Evolutionary conservation across 2,888 invertebrate species (phyloP).

Genomic region (Drosophila emarginata): DNA sequence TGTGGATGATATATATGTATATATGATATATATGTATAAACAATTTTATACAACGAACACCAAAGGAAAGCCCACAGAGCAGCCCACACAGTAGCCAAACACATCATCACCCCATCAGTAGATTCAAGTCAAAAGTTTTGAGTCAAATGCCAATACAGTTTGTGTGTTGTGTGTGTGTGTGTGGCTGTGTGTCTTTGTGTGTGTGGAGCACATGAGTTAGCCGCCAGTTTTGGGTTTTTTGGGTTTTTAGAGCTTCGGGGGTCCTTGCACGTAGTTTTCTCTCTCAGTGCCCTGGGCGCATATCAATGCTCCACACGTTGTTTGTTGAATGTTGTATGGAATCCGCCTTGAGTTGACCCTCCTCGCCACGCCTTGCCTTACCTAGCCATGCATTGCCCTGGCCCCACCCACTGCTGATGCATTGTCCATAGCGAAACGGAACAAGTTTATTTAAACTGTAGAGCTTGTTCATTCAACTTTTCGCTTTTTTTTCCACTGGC

Average conservation of each 20-base stretch:
- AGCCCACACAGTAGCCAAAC: not conserved
- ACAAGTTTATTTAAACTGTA: conserved; percentile 76
- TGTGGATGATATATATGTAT: conserved; percentile 14
- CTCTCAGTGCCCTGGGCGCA: conserved; percentile 55
- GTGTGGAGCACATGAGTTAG: conserved; percentile 42
- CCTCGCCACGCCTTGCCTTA: not conserved
- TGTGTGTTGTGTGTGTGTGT: conserved; percentile 27
- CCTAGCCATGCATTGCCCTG: no score
- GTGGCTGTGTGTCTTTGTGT: not conserved
- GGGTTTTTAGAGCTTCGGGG: conserved; percentile 21
- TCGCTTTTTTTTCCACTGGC: not conserved
- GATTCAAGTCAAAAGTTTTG: conserved; percentile 65
- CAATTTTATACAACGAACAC: not conserved
- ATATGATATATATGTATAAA: conserved; percentile 11
- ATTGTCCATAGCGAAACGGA: conserved; percentile 63
- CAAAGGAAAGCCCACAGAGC: not conserved
- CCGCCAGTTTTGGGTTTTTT: conserved; percentile 41
- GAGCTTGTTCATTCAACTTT: conserved; percentile 46
- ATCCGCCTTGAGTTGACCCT: not conserved
- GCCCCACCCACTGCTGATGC: conserved; percentile 39
- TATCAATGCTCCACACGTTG: conserved; percentile 71
- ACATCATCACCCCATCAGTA: not conserved
- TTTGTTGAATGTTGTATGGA: conserved; percentile 30
- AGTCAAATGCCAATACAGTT: conserved; percentile 76
- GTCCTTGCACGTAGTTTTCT: conserved; percentile 32